Conservation (phyloP, 2,888 invertebrate genomes). For the Luperina testacea region DNA sequence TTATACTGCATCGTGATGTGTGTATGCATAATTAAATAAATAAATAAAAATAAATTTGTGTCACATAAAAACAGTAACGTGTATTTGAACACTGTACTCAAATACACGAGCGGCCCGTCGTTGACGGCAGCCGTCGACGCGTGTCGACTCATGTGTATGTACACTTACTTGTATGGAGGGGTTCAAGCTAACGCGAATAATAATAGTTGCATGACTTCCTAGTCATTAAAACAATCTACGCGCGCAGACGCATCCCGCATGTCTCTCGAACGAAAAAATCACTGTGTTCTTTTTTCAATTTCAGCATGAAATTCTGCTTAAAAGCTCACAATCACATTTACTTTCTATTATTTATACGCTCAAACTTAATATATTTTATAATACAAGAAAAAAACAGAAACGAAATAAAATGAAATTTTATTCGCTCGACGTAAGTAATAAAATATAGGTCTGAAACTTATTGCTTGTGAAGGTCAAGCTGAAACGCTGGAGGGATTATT, state of each 20-base stretch:
- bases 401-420: slow-evolving; percentile 46
- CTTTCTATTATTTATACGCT: neutral
- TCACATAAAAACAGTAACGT: no score
- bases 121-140: no score
- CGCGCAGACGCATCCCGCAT: neutral
- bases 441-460: slow-evolving; percentile 44
- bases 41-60: no score
- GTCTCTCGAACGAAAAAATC: neutral
- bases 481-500: slow-evolving; percentile 34
- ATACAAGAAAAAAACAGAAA: slow-evolving; percentile 10
- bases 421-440: slow-evolving; percentile 38
- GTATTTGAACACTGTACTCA: no score
- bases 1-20: no score
- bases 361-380: slow-evolving; percentile 1
- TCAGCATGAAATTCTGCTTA: neutral
- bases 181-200: neutral
- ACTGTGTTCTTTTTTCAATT: neutral
- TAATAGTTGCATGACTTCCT: neutral
- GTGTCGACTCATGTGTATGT: no score
- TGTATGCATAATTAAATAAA: no score
- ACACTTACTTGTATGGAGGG: neutral
- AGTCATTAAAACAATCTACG: neutral
- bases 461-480: slow-evolving; percentile 56
- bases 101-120: no score
- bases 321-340: neutral